These are phyloP conservation scores for Otolemur crassicaudatus DNA, from an alignment of 2,797 vertebrate species.

Conservation along the genomic window DNA sequence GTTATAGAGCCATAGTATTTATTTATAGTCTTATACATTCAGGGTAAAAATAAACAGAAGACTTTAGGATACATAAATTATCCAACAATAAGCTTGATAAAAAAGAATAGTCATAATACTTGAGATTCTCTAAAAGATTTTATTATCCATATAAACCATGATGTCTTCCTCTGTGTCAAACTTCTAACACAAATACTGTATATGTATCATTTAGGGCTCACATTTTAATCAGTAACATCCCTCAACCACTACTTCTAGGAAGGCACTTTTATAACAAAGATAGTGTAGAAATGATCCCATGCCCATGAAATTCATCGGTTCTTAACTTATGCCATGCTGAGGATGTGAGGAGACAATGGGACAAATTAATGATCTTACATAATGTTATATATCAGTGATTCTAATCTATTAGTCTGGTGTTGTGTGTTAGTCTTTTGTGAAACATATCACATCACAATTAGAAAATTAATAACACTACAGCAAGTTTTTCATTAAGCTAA, in stretches of 20 bases:
- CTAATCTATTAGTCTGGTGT: not conserved
- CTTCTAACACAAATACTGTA: not conserved
- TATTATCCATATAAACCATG: not conserved
- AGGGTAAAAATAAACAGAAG: not conserved
- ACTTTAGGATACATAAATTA: not conserved
- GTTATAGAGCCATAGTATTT: not conserved
- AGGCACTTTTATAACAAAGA: not conserved
- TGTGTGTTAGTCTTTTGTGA: not conserved
- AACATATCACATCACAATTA: not conserved
- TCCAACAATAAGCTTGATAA: not conserved
- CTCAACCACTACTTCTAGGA: not conserved
- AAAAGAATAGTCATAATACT: not conserved
- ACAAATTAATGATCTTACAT: not conserved
- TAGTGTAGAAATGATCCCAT: not conserved
- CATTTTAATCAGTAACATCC: not conserved
- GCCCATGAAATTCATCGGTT: not conserved
- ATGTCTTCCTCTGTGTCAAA: not conserved
- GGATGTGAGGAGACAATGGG: not conserved
- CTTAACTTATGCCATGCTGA: not conserved
- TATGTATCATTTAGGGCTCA: not conserved
- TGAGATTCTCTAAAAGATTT: not conserved
- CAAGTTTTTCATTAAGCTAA: not conserved
- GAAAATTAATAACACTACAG: not conserved
- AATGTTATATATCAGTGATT: not conserved
- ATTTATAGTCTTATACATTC: not conserved